Evolutionary conservation across 2,113 vertebrate species (phyloP), one percentile per base, ranked within the genome.

Genomic region (Cheilinus undulatus): DNA sequence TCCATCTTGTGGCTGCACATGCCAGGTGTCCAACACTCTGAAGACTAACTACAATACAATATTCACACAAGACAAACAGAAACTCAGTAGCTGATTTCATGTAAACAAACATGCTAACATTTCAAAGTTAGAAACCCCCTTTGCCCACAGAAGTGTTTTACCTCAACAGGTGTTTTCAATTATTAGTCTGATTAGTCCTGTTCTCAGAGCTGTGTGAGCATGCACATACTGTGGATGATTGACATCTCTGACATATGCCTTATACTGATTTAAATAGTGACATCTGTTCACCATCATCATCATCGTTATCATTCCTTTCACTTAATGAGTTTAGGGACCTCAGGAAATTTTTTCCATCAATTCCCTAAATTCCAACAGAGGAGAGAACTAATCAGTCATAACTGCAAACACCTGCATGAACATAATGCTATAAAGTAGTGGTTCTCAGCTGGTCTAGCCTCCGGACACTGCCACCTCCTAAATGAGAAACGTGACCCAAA

Each of bases 351-450:
- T 9, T 38, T 1, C 5, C 30, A 40, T 17, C 11, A 19, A 36
- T 53, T 12, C 26, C 51, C 24, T 1, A 17, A 5, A 30, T 20
- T 36, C 49, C 23, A 15, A 27, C 53, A 26, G 2, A 56, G 49
- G 56, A 40, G 14, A 64, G 46, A 13, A 30, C 51, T 53, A 79
- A 82, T 86, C 62, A 85, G 52, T 34, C 22, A 2, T 81, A 73
- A 87, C 45, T 83, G 68, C 66, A 74, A 77, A 69, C 86, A 86
- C 43, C 58, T 83, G 79, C 64, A 36, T 59, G 61, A 74, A 23
- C 7, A 38, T 36, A 6, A 3, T 0, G 7, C 42, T 45, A n/a
- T 5, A 17, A 17, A 6, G 32, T n/a, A n/a, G n/a, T n/a, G n/a
- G n/a, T n/a, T n/a, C n/a, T n/a, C n/a, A n/a, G n/a, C n/a, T n/a